Percentiles rank a stretch among this genome's conserved stretches.
Conservation (phyloP, 1,140 invertebrate species). For the Leucophenga varia region DNA sequence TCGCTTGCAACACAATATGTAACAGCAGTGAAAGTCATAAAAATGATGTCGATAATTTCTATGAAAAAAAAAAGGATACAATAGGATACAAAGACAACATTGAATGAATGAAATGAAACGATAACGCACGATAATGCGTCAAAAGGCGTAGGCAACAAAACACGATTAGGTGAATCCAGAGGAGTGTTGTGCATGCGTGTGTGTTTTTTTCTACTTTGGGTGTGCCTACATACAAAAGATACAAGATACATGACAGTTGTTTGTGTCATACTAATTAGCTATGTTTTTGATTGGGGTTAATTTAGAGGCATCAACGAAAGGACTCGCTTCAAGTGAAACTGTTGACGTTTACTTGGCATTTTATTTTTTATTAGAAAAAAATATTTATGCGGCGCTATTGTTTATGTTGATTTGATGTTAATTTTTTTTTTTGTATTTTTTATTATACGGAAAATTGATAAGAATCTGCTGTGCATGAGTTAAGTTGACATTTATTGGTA, state of each 20-base stretch:
- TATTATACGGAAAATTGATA: constrained; percentile 45
- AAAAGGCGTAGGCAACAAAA: too few species aligned
- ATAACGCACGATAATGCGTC: too few species aligned
- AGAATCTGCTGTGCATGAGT: constrained; percentile 24
- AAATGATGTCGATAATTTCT: constrained; percentile 21
- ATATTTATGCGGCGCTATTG: constrained; percentile 32
- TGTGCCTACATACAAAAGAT: constrained; percentile 7
- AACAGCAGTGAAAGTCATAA: constrained; percentile 24
- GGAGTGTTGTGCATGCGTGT: too few species aligned
- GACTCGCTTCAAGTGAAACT: not conserved
- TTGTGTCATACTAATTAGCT: constrained; percentile 49
- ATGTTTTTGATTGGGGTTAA: constrained; percentile 16
- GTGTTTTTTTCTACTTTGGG: too few species aligned
- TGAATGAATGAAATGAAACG: too few species aligned
- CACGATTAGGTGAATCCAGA: too few species aligned
- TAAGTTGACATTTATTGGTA: constrained; percentile 1
- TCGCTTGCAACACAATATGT: constrained; percentile 9
- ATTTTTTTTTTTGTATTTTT: constrained; percentile 36
- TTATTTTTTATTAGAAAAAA: constrained; percentile 39
- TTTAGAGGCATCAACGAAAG: constrained; percentile 8
- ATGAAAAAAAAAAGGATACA: constrained; percentile 13
- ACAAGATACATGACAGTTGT: constrained; percentile 23
- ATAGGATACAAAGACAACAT: too few species aligned
- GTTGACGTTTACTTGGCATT: not conserved
- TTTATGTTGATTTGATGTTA: constrained; percentile 52